Base-by-base conservation (phyloP, 2,113 vertebrate genomes). In the Synodontis membranacea region DNA sequence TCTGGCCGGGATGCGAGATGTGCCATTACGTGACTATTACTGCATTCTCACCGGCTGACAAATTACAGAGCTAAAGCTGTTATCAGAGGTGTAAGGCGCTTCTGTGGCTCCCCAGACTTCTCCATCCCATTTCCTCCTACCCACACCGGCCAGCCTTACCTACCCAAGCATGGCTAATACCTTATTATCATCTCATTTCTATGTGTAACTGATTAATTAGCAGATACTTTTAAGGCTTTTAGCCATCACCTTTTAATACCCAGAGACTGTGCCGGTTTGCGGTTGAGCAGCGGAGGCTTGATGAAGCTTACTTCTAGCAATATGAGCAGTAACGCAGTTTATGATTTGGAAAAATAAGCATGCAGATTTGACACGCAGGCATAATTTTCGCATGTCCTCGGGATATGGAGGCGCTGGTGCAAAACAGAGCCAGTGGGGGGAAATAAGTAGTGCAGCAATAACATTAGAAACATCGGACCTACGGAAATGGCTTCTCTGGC, bases 21-120 rank as follows among this genome's bases (percentile, higher is more conserved):
- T 91, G 88, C 92, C 91, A 92, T 94, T 92, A 92, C 86, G 52
- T 76, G 90, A 91, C 92, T 93, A 92, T 93, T 93, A 92, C 88
- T 88, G 86, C 90, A 91, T 93, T 93, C 89, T 90, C 87, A 85
- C 88, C 60, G 87, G 91, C 91, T 93, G 91, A 92, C 91, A 92
- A 91, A 93, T 91, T 86, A 85, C 84, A 87, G 62, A 81, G 85
- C 82, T 81, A 52, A 84, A 88, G 85, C 39, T 48, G 88, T 89
- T 89, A 86, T 86, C 88, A 84, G 75, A 80, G 80, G 86, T 62
- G 56, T 86, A 83, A 82, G 86, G 54, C 42, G 42, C 56, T 82
- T 48, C 80, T 83, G 86, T 81, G 83, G 84, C 89, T n/a, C 23
- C 82, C 88, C 44, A 91, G 79, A 86, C 88, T 86, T n/a, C 82